Conservation (phyloP, 2,888 invertebrate species). For the Eurois occulta region DNA sequence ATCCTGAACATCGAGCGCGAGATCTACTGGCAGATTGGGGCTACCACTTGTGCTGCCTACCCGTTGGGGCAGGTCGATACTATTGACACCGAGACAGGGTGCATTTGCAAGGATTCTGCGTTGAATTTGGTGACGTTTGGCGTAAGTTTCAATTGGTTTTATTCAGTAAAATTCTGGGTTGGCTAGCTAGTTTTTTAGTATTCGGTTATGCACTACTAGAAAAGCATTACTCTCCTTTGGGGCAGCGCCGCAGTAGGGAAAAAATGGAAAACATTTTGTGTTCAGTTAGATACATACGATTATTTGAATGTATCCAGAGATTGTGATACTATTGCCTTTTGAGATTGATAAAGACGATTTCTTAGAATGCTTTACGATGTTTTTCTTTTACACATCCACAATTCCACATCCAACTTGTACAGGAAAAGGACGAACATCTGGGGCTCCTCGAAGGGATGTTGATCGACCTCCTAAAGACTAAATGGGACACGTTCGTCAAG, state of each 20-base stretch:
- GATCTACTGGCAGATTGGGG: slow-evolving; percentile 99
- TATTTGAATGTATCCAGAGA: neutral
- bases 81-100: slow-evolving; percentile 96
- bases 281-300: neutral
- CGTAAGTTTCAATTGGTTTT: slow-evolving; percentile 89
- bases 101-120: slow-evolving; percentile 98
- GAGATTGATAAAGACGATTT: neutral
- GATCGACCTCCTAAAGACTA: slow-evolving; percentile 97
- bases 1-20: slow-evolving; percentile 98
- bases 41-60: slow-evolving; percentile 99
- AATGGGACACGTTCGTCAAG: slow-evolving; percentile 99
- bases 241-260: neutral
- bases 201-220: neutral
- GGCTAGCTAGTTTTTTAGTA: neutral
- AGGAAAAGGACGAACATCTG: slow-evolving; percentile 98
- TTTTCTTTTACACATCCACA: neutral
- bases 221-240: neutral
- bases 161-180: neutral
- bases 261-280: neutral
- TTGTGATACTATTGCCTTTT: neutral
- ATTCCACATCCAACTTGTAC: slow-evolving; percentile 67
- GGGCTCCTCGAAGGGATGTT: slow-evolving; percentile 98
- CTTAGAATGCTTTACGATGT: neutral
- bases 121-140: slow-evolving; percentile 99
- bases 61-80: slow-evolving; percentile 98